Conservation (phyloP, 2,797 vertebrate genomes). For the Amblyraja radiata region DNA sequence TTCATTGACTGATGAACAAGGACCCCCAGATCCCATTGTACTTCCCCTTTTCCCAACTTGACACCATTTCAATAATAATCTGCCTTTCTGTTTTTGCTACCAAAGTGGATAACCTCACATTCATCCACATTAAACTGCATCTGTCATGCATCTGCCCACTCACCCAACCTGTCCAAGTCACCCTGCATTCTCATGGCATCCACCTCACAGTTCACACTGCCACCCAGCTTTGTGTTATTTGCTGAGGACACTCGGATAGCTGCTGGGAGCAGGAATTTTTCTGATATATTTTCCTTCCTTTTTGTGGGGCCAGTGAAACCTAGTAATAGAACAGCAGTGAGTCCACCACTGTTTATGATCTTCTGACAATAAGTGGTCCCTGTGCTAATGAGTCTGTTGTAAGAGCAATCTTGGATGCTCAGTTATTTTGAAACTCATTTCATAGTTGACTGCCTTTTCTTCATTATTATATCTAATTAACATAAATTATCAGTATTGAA, state of each 20-base stretch:
- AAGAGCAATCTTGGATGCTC: neutral
- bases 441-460: conserved; percentile 3
- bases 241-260: neutral
- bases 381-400: neutral
- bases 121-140: no score
- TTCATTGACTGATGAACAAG: no score
- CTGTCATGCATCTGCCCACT: no score
- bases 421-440: conserved; percentile 23
- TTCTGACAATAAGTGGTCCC: neutral
- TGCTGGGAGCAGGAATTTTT: neutral
- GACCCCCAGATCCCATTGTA: no score
- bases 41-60: no score
- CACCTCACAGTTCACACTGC: no score
- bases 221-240: no score
- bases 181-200: no score
- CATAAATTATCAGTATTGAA: conserved; percentile 7
- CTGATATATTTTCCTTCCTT: neutral
- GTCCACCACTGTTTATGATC: neutral
- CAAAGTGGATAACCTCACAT: no score
- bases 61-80: no score
- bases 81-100: no score
- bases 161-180: no score
- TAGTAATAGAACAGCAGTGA: neutral
- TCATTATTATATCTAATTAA: conserved; percentile 26
- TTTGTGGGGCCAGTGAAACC: neutral